A percentile compares a stretch with the other conserved stretches of the same genome.
Evolutionary conservation across 2,888 invertebrate species (phyloP).

Genomic region (Lottia scabra): DNA sequence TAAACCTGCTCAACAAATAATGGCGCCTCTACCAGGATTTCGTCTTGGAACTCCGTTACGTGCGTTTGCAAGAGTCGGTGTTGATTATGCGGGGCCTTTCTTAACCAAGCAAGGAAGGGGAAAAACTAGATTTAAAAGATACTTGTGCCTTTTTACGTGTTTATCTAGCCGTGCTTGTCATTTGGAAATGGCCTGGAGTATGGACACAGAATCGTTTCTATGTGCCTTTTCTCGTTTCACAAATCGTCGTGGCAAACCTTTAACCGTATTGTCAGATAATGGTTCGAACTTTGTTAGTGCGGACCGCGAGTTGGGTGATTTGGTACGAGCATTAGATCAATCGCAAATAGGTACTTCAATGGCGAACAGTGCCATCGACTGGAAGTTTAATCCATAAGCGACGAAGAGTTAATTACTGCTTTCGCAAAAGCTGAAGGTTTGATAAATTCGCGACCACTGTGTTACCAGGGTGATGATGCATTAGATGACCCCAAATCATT

Average conservation of each 20-base stretch:
- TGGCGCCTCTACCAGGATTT: not conserved
- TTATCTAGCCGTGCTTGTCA: no score
- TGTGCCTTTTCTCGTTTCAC: not conserved
- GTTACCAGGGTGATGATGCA: slow-evolving; percentile 14
- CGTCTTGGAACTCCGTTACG: not conserved
- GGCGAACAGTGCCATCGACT: slow-evolving; percentile 39
- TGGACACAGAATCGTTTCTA: no score
- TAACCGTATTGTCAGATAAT: slow-evolving; percentile 29
- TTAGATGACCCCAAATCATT: slow-evolving; percentile 21
- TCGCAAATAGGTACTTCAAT: slow-evolving; percentile 14
- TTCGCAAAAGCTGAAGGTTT: slow-evolving; percentile 19
- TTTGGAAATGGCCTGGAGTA: no score
- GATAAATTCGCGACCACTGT: slow-evolving; percentile 22
- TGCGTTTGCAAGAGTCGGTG: not conserved
- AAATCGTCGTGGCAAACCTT: slow-evolving; percentile 22
- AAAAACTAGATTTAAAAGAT: no score
- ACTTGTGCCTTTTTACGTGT: no score
- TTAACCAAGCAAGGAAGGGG: no score
- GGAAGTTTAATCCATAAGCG: slow-evolving; percentile 59
- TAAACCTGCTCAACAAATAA: not conserved
- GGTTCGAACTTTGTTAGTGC: slow-evolving; percentile 37
- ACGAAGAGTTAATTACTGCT: slow-evolving; percentile 8
- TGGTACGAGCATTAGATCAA: slow-evolving; percentile 17
- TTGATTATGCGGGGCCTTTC: no score
- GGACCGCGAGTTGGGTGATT: slow-evolving; percentile 20